Base-by-base conservation (phyloP, 2,113 vertebrate genomes). In the Sylvilagus bachmani region DNA sequence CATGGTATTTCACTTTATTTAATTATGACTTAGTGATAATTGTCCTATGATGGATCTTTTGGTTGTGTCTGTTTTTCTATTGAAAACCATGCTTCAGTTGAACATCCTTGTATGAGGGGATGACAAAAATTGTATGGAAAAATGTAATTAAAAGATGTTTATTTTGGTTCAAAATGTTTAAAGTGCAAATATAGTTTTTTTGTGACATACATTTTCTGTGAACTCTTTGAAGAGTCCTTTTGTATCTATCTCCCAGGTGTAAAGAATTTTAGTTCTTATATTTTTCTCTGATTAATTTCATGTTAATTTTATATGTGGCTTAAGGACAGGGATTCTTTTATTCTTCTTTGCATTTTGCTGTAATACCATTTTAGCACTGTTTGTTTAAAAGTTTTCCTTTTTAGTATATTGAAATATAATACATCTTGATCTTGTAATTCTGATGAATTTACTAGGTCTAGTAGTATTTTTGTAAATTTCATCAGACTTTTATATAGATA, bases 341-440 rank as follows among this genome's bases (percentile, higher is more conserved):
- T 71, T 55, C 24, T 33, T 92, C 24, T 85, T 74, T 77, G 36
- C 67, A 61, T 79, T 75, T 92, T 79, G 62, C 64, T 71, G 0
- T 89, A 49, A 4, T 79, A 5, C 62, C 61, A 5, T 93, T 86
- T 44, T 3, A 66, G 33, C 53, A 74, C 6, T 33, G 10, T 92
- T 84, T 64, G 13, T 22, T 77, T 58, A 90, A 73, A 87, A 84
- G 7, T 27, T 97, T 86, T 95, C 51, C 64, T 96, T 95, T 75
- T 3, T 77, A 58, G 21, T 78, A 29, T 71, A 33, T 33, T 38
- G 16, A 77, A 61, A 84, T 77, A 80, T 31, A 67, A 31, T 49
- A 70, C 75, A 58, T 93, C 38, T 24, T 85, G 19, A 73, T 29
- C 14, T 77, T 53, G 14, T 93, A 67, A 85, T 85, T 81, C 27